Evolutionary conservation across 2,888 invertebrate genomes (phyloP).

Genomic region (Oscheius sp.): DNA sequence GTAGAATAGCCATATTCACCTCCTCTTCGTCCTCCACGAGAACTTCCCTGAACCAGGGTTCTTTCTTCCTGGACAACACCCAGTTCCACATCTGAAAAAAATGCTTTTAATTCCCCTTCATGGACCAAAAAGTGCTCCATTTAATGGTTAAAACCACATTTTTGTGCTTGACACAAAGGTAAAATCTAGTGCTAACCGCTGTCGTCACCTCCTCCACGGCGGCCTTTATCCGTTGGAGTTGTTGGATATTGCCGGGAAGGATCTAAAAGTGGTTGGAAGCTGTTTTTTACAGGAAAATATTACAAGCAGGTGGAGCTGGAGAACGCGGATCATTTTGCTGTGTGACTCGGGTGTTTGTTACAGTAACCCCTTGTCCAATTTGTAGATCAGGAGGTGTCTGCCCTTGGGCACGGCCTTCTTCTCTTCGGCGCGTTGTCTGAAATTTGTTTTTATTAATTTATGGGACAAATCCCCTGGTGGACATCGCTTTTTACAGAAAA

Average conservation of each 20-base stretch:
- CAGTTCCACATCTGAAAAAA: neutral
- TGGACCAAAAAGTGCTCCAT: neutral
- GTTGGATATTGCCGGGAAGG: conserved; percentile 18
- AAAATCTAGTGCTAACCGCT: conserved; percentile 34
- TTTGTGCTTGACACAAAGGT: neutral
- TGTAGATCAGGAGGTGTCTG: conserved; percentile 4
- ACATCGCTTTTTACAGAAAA: no score
- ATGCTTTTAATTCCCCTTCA: neutral
- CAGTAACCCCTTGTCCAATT: conserved; percentile 26
- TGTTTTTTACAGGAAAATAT: neutral
- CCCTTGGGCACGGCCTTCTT: conserved; percentile 9
- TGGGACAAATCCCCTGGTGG: no score
- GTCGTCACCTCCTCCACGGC: conserved; percentile 26
- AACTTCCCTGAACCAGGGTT: conserved; percentile 5
- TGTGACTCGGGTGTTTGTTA: neutral
- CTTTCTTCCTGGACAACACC: neutral
- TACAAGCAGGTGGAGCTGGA: conserved; percentile 32
- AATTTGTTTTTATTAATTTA: no score
- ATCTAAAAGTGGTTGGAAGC: conserved; percentile 1
- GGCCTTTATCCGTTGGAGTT: conserved; percentile 14
- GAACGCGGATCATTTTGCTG: conserved; percentile 18
- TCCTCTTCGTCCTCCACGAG: neutral
- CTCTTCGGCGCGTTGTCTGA: neutral
- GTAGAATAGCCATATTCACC: conserved; percentile 7
- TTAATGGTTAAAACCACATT: neutral